phyloP scores from a whole-genome alignment of 1,140 invertebrate species.

The Ericerus pela region DNA sequence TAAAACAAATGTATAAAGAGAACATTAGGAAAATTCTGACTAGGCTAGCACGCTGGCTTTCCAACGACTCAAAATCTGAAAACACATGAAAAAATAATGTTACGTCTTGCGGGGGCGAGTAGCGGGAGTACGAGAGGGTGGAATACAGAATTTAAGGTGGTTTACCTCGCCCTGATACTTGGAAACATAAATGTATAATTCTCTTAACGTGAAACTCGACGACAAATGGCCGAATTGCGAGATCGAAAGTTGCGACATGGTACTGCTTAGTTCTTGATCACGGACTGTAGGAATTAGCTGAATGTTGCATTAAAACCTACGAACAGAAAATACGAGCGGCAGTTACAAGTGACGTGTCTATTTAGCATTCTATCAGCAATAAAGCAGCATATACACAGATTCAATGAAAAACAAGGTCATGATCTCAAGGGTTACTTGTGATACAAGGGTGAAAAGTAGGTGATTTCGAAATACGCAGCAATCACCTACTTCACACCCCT shows the following conservation, averaged over 20 bases:
- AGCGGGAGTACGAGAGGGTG: too few relatives aligned
- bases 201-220: constrained; percentile 75
- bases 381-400: too few relatives aligned
- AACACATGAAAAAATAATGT: constrained; percentile 17
- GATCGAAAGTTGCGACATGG: constrained; percentile 79
- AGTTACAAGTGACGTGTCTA: too few relatives aligned
- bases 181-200: constrained; percentile 84
- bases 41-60: constrained; percentile 38
- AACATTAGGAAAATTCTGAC: background rate
- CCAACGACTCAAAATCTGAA: constrained; percentile 63
- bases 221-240: constrained; percentile 79
- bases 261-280: constrained; percentile 80
- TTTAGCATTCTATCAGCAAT: too few relatives aligned
- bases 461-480: too few relatives aligned
- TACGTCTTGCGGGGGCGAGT: background rate
- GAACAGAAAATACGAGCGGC: constrained; percentile 35
- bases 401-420: too few relatives aligned
- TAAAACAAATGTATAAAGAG: background rate
- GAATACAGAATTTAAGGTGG: constrained; percentile 19
- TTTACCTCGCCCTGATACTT: constrained; percentile 83
- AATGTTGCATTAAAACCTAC: constrained; percentile 73
- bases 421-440: too few relatives aligned
- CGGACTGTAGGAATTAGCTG: constrained; percentile 70
- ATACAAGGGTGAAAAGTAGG: too few relatives aligned
- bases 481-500: too few relatives aligned